Conservation (phyloP, 64 coral and sea anemone species). For the Astreopora myriophthalma region DNA sequence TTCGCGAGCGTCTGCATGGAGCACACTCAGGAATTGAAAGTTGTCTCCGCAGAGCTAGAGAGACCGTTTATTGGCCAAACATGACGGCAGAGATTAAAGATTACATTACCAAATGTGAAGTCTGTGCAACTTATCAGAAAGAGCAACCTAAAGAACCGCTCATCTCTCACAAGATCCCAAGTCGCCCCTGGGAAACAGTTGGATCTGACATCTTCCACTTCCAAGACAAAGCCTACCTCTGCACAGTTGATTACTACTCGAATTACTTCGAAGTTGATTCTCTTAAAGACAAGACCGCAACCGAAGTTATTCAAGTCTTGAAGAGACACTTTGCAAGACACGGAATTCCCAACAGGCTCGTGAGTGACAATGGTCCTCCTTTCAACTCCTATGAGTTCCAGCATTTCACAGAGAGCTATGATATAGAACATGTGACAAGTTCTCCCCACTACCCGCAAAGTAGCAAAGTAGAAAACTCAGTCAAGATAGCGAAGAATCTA, state of each 20-base stretch:
- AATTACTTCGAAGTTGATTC: too few species aligned
- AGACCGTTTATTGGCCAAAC: too few species aligned
- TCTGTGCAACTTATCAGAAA: background rate
- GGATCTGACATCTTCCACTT: too few species aligned
- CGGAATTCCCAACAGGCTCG: background rate
- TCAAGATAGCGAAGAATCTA: background rate
- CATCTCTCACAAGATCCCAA: constrained; percentile 4
- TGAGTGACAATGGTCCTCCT: too few species aligned
- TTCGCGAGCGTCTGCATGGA: background rate
- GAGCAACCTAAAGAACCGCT: background rate
- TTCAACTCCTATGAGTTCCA: constrained; percentile 3
- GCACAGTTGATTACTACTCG: too few species aligned
- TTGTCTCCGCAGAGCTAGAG: too few species aligned
- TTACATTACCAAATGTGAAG: too few species aligned
- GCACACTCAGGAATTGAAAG: background rate
- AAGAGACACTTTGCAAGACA: background rate
- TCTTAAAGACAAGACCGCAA: too few species aligned
- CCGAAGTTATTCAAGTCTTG: too few species aligned
- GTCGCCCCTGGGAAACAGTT: background rate
- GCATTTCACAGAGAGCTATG: background rate
- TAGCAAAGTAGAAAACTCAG: background rate
- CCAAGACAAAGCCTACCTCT: too few species aligned
- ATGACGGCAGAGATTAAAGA: too few species aligned
- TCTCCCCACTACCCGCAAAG: constrained; percentile 29
- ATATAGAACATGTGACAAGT: constrained; percentile 3